phyloP scores from a whole-genome alignment of 2,888 invertebrate species.

The Tachina lurida region DNA sequence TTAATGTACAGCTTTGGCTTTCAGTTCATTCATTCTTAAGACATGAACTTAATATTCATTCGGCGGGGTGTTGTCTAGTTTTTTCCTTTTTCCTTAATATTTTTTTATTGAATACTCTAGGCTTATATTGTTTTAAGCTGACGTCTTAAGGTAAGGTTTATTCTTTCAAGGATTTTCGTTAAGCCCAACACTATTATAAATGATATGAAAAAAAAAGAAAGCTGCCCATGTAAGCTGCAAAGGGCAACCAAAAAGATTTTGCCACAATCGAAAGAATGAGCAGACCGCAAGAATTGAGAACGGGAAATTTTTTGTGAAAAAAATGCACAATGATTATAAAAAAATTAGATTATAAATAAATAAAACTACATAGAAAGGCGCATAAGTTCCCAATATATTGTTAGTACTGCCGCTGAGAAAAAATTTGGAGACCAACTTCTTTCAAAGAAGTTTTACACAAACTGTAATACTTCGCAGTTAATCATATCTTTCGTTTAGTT shows the following conservation, averaged over 20 bases:
- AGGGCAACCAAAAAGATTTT: not conserved
- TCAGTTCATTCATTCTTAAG: constrained; percentile 3
- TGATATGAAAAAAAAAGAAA: constrained; percentile 24
- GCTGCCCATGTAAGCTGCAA: not conserved
- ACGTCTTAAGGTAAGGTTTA: constrained; percentile 36
- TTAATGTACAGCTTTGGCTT: not conserved
- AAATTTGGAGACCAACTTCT: no score
- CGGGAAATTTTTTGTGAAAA: no score
- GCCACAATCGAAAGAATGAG: not conserved
- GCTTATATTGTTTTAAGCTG: constrained; percentile 43
- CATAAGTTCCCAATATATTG: no score
- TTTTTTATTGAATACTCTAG: not conserved
- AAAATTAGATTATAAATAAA: no score
- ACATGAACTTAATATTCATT: constrained; percentile 45
- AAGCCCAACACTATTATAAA: constrained; percentile 51
- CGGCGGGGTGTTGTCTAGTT: not conserved
- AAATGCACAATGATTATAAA: no score
- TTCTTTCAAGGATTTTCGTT: constrained; percentile 20
- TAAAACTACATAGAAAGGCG: no score
- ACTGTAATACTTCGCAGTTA: no score
- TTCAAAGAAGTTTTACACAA: no score
- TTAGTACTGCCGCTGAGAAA: no score
- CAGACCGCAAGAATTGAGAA: not conserved
- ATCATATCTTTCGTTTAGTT: no score
- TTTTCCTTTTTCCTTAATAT: not conserved